phyloP scores from a whole-genome alignment of 1,140 invertebrate species.

The Drosophila repleta region DNA sequence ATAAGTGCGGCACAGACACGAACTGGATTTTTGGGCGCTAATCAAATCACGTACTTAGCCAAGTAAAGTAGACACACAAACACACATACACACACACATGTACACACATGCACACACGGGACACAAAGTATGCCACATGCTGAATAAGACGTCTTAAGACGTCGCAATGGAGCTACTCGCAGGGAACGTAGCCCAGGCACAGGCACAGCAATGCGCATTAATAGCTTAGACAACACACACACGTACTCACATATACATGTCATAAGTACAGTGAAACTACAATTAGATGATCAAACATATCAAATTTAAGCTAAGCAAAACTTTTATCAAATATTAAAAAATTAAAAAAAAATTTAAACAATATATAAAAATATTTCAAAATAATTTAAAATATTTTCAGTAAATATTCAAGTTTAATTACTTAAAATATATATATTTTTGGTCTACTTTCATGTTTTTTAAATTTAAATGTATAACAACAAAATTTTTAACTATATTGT shows the following conservation, averaged over 20 bases:
- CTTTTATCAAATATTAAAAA: no score
- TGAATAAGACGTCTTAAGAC: constrained; percentile 34
- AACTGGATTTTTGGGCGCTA: constrained; percentile 67
- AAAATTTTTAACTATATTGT: no score
- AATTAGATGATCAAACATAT: background rate
- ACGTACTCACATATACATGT: background rate
- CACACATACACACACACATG: constrained; percentile 30
- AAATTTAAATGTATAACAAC: no score
- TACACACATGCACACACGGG: constrained; percentile 13
- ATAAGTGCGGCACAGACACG: constrained; percentile 39
- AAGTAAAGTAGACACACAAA: constrained; percentile 71
- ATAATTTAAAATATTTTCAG: background rate
- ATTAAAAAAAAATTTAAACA: no score
- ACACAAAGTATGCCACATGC: constrained; percentile 57
- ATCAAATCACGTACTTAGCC: constrained; percentile 82
- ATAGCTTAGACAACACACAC: constrained; percentile 58
- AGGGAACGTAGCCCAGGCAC: constrained; percentile 23
- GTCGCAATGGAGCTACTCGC: constrained; percentile 1
- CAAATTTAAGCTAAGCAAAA: no score
- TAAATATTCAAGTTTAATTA: no score
- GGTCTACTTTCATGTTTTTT: no score
- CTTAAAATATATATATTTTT: background rate
- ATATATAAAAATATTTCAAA: no score
- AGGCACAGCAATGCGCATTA: constrained; percentile 58
- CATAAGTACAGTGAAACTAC: constrained; percentile 17